Evolutionary conservation across 2,797 vertebrate genomes (phyloP).

Genomic region (Paedocypris micromegethes): DNA sequence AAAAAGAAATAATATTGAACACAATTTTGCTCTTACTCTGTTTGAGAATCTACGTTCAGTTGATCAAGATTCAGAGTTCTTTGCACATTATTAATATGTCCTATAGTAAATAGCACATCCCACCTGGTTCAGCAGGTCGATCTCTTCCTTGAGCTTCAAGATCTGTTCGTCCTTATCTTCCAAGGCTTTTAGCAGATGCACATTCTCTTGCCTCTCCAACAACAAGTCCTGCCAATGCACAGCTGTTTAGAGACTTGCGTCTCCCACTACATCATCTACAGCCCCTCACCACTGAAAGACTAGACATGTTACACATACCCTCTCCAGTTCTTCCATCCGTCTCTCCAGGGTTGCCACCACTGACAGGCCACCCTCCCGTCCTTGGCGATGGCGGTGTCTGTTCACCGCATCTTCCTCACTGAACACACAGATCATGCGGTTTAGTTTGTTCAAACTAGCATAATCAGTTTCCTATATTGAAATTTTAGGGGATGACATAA

Average conservation of each 20-base stretch:
- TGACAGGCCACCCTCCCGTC: constrained; percentile 68
- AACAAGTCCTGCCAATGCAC: constrained; percentile 75
- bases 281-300: not conserved
- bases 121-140: constrained; percentile 94
- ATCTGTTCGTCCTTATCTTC: constrained; percentile 94
- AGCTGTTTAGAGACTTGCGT: constrained; percentile 13
- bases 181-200: constrained; percentile 73
- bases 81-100: too few species aligned
- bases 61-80: too few species aligned
- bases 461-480: too few species aligned
- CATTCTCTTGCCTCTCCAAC: constrained; percentile 84
- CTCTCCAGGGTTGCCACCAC: constrained; percentile 73
- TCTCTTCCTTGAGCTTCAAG: constrained; percentile 90
- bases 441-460: too few species aligned
- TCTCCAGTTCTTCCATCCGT: constrained; percentile 91
- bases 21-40: too few species aligned
- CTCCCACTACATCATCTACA: constrained; percentile 28
- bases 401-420: constrained; percentile 76
- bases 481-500: too few species aligned
- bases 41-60: too few species aligned
- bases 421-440: constrained; percentile 14
- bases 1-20: too few species aligned
- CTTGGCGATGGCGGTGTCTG: constrained; percentile 65
- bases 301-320: constrained; percentile 59
- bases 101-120: constrained; percentile 49